phyloP scores from a whole-genome alignment of 1,140 invertebrate genomes.

The Sycobia sp. region DNA sequence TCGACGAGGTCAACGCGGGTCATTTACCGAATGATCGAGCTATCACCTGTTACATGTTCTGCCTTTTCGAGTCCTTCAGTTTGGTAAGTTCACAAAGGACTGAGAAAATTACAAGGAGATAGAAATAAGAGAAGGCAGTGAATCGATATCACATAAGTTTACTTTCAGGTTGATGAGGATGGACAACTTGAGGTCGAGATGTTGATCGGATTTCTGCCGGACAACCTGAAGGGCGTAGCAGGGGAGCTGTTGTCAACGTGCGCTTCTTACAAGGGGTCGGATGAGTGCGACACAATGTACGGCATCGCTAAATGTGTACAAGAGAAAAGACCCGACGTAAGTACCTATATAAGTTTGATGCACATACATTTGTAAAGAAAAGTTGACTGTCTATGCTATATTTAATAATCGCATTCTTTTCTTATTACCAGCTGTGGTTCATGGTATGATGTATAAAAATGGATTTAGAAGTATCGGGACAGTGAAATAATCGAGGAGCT shows the following conservation, averaged over 20 bases:
- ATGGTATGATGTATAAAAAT: conserved; percentile 48
- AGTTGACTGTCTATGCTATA: no score
- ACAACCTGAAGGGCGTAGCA: conserved; percentile 34
- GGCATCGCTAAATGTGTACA: conserved; percentile 45
- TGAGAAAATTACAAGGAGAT: neutral
- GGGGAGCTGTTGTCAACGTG: conserved; percentile 37
- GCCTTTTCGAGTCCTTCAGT: conserved; percentile 51
- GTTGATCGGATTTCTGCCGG: conserved; percentile 46
- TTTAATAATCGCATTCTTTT: neutral
- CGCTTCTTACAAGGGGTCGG: conserved; percentile 37
- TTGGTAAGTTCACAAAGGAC: conserved; percentile 43
- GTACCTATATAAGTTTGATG: conserved; percentile 31
- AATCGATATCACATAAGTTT: neutral
- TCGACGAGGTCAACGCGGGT: conserved; percentile 48
- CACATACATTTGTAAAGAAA: no score
- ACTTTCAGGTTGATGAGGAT: conserved; percentile 47
- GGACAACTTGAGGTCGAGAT: conserved; percentile 48
- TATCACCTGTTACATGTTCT: conserved; percentile 57
- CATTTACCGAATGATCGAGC: conserved; percentile 38
- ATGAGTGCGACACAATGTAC: conserved; percentile 50
- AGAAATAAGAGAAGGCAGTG: conserved; percentile 3
- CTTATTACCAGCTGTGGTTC: conserved; percentile 47
- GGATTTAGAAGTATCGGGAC: no score
- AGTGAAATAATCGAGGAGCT: no score
- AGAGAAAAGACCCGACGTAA: conserved; percentile 44